Evolutionary conservation across 2,797 vertebrate genomes (phyloP), one percentile per base, ranked within the genome.

Genomic region (Onychomys leucogaster): DNA sequence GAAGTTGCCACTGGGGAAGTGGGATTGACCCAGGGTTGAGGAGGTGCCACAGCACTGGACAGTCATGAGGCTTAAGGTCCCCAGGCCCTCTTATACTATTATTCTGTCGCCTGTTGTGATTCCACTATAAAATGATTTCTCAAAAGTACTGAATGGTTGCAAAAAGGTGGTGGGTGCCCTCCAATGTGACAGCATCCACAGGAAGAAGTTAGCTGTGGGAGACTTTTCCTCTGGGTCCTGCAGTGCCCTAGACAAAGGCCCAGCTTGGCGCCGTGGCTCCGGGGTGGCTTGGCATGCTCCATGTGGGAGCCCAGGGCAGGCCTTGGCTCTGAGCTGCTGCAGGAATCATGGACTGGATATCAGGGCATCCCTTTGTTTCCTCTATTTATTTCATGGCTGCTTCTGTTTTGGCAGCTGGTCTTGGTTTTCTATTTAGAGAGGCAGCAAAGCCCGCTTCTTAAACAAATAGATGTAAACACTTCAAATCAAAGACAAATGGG

Each of bases 381-480:
- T 7, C 65, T 86, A 52, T 94, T 94, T 97, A 78, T 73, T 78
- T 96, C 77, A 37, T 8, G 75, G 29, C 63, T 83, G 37, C 16
- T 69, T 89, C 91, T 94, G 17, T 46, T 89, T 91, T 86, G 69
- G 85, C 59, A 78, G 46, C 84, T 13, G n/a, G 61, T 75, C 34
- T 29, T 78, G 73, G 9, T 25, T 89, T 95, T 71, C 73, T 89
- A 80, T 63, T 94, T 89, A 69, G 21, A 84, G 41, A 90, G 73
- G n/a, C n/a, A 73, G 93, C 80, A 57, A 46, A 61, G 19, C 71
- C 88, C 75, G 37, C 77, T 95, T 94, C 86, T 95, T 86, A 80
- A 93, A 90, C 91, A 91, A 87, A 83, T 34, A 88, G 13, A 77
- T n/a, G 34, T 82, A 87, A 97, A 96, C 23, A 80, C 6, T 91